Conservation (phyloP, 2,113 vertebrate genomes). For the Sardina pilchardus region DNA sequence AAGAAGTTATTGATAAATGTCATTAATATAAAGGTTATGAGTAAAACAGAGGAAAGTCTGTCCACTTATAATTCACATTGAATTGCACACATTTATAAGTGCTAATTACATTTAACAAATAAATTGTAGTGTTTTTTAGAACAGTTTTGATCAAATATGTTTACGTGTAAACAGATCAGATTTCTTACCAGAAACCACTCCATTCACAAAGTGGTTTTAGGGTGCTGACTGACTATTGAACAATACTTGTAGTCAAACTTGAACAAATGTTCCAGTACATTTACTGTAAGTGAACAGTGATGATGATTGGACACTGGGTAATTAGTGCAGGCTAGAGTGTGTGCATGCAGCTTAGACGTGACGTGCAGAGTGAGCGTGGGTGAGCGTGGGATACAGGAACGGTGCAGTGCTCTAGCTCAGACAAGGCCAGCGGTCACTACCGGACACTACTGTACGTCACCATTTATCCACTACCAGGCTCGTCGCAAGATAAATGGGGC, state of each 20-base stretch:
- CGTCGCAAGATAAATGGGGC: neutral
- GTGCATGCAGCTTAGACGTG: conserved; percentile 39
- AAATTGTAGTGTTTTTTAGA: neutral
- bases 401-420: conserved; percentile 18
- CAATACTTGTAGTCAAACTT: neutral
- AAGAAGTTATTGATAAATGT: neutral
- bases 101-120: neutral
- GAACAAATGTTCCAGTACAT: neutral
- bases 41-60: neutral
- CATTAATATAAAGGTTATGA: neutral
- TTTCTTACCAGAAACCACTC: neutral
- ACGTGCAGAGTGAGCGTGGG: conserved; percentile 49
- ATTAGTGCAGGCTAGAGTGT: conserved; percentile 22
- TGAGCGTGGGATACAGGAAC: conserved; percentile 47
- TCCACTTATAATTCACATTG: neutral
- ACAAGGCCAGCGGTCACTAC: conserved; percentile 2
- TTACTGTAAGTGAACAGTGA: neutral
- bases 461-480: conserved; percentile 1
- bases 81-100: neutral
- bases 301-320: neutral
- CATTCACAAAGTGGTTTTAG: neutral
- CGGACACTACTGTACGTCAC: neutral
- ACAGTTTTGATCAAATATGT: neutral
- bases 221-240: neutral
- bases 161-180: neutral